phyloP scores from a whole-genome alignment of 2,797 vertebrate species.

The Acrossocheilus fasciatus region DNA sequence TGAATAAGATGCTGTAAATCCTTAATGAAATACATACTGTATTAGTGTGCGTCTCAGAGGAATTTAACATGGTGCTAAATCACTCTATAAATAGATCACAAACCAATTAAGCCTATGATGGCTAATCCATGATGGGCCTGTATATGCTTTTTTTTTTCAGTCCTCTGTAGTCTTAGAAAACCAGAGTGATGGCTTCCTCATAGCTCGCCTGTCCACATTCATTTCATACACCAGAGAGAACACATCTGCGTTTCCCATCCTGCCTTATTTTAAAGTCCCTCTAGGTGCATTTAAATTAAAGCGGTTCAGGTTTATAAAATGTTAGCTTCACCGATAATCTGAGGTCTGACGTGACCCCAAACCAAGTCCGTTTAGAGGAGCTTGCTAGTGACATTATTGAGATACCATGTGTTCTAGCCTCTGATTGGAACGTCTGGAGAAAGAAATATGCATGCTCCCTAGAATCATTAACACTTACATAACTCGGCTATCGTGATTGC shows the following conservation, averaged over 20 bases:
- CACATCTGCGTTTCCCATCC: constrained; percentile 77
- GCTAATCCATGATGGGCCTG: constrained; percentile 56
- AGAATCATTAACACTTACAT: constrained; percentile 82
- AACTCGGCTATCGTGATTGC: constrained; percentile 84
- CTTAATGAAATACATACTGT: constrained; percentile 54
- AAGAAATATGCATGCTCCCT: constrained; percentile 45
- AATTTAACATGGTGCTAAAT: constrained; percentile 52
- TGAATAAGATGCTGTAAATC: constrained; percentile 55
- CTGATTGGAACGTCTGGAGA: constrained; percentile 4
- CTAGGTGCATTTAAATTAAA: constrained; percentile 71
- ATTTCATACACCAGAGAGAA: constrained; percentile 69
- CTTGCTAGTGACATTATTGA: constrained; percentile 26
- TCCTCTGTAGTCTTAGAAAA: constrained; percentile 49
- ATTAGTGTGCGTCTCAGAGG: constrained; percentile 51
- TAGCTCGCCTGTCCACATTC: constrained; percentile 64
- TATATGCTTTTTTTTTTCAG: constrained; percentile 31
- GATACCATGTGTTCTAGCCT: constrained; percentile 17
- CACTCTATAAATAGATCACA: constrained; percentile 53
- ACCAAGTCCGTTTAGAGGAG: constrained; percentile 40
- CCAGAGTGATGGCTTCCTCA: constrained; percentile 60
- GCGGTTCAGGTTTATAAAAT: constrained; percentile 56
- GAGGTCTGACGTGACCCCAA: constrained; percentile 65
- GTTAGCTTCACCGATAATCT: constrained; percentile 66
- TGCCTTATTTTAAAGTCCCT: constrained; percentile 66
- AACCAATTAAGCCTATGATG: constrained; percentile 44